Evolutionary conservation across 23 tunicate genomes (phyloP).

Genomic region (Ascidia mentula): DNA sequence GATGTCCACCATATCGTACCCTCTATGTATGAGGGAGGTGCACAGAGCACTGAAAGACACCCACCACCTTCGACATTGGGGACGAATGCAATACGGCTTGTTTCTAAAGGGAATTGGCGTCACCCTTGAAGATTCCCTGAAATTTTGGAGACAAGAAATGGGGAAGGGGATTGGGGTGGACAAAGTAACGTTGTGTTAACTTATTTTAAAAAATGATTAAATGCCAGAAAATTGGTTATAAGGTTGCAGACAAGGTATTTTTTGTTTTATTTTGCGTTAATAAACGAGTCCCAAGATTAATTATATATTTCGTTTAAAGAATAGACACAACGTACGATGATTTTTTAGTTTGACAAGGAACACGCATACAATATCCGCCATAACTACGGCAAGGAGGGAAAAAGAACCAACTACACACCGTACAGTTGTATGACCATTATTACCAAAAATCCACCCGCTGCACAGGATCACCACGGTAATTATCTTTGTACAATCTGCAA

Average conservation of each 20-base stretch:
- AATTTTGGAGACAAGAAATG: conserved; percentile 85
- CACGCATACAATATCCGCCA: conserved; percentile 89
- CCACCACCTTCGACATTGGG: conserved; percentile 89
- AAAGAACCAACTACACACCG: conserved; percentile 85
- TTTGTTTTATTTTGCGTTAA: no score
- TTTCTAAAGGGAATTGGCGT: conserved; percentile 90
- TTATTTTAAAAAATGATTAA: background rate
- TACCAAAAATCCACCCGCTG: conserved; percentile 74
- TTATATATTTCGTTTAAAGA: no score
- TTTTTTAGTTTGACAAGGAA: conserved; percentile 77
- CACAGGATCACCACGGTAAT: conserved; percentile 86
- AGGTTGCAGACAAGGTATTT: background rate
- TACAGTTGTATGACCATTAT: conserved; percentile 92
- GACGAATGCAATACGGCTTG: conserved; percentile 82
- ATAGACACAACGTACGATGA: background rate
- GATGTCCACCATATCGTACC: conserved; percentile 72
- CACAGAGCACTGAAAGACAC: conserved; percentile 64
- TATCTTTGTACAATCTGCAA: no score
- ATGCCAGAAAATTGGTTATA: background rate
- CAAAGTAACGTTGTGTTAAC: conserved; percentile 45
- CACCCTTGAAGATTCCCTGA: conserved; percentile 71
- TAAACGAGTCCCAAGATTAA: no score
- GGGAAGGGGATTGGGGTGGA: conserved; percentile 80
- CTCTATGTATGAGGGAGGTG: conserved; percentile 87
- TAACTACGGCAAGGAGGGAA: conserved; percentile 90